phyloP scores from a whole-genome alignment of 2,797 vertebrate species.

The Microctenopoma steveboyesi region DNA sequence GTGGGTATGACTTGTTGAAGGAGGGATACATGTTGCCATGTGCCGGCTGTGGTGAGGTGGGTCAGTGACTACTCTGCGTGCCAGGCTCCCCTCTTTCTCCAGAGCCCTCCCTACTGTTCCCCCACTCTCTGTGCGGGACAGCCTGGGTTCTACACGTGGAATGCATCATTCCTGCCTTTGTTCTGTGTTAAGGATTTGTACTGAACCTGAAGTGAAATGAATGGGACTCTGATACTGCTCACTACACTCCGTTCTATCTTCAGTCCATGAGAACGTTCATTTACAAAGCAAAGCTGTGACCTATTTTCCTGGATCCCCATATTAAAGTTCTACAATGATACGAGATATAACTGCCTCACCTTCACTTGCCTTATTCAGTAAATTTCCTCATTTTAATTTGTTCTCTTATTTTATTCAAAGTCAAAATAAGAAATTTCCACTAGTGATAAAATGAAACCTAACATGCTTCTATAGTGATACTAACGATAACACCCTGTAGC shows the following conservation, averaged over 20 bases:
- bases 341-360: too few species aligned
- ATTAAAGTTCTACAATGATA: background rate
- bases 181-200: constrained; percentile 81
- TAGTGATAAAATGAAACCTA: background rate
- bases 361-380: background rate
- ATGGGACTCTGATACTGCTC: constrained; percentile 39
- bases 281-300: background rate
- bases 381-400: background rate
- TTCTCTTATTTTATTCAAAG: background rate
- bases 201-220: constrained; percentile 80
- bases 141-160: constrained; percentile 78
- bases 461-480: too few species aligned
- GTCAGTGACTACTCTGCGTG: constrained; percentile 46
- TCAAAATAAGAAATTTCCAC: background rate
- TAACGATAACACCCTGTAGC: too few species aligned
- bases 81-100: constrained; percentile 32
- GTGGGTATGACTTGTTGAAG: constrained; percentile 27
- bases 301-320: background rate
- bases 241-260: constrained; percentile 5
- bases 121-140: constrained; percentile 57
- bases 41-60: constrained; percentile 60
- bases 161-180: constrained; percentile 78
- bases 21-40: constrained; percentile 51
- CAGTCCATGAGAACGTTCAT: background rate
- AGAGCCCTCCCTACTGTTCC: constrained; percentile 39